These are phyloP conservation scores for Ephestia elutella DNA, from an alignment of 1,140 invertebrate genomes.

Conservation along the genomic window DNA sequence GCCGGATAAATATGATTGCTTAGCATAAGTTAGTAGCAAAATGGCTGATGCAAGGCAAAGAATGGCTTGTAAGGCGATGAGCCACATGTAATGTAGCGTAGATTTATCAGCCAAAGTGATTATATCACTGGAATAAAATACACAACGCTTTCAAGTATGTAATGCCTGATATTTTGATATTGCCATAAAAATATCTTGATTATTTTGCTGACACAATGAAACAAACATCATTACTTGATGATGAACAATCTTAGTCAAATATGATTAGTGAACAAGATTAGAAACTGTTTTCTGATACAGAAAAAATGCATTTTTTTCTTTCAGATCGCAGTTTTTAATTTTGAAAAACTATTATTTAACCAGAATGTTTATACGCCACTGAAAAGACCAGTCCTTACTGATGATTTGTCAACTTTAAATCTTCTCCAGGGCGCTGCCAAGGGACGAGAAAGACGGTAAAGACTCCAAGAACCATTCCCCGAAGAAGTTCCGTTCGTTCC, in stretches of 20 bases:
- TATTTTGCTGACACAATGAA: too few species aligned
- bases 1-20: slow-evolving; percentile 26
- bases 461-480: slow-evolving; percentile 82
- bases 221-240: too few species aligned
- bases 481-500: slow-evolving; percentile 76
- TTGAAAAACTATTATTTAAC: too few species aligned
- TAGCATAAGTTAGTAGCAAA: slow-evolving; percentile 44
- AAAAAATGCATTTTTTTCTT: too few species aligned
- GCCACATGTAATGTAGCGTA: slow-evolving; percentile 42
- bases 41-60: slow-evolving; percentile 54
- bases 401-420: slow-evolving; percentile 11
- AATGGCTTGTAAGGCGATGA: slow-evolving; percentile 55
- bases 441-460: slow-evolving; percentile 91
- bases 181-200: too few species aligned
- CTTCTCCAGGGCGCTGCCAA: slow-evolving; percentile 80
- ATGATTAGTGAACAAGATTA: too few species aligned
- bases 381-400: not conserved
- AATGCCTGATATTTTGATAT: too few species aligned
- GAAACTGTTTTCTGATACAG: too few species aligned
- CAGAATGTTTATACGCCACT: too few species aligned
- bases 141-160: not conserved
- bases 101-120: slow-evolving; percentile 38
- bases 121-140: not conserved
- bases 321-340: too few species aligned
- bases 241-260: too few species aligned